phyloP scores from a whole-genome alignment of 2,888 invertebrate species.

The Dryocosmus kuriphilus region DNA sequence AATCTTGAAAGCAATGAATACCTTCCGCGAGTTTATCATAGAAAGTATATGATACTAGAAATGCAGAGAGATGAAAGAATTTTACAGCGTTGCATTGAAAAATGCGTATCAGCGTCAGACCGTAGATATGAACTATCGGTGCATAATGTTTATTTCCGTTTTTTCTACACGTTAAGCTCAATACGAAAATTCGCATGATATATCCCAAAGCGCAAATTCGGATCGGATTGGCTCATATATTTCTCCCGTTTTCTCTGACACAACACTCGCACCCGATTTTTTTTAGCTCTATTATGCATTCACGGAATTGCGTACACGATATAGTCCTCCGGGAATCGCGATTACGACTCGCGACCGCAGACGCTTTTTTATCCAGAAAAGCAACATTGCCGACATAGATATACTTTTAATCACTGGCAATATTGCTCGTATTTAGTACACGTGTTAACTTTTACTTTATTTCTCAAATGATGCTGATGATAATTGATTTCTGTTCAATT shows the following conservation, averaged over 20 bases:
- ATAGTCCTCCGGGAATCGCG: slow-evolving; percentile 38
- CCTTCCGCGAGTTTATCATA: neutral
- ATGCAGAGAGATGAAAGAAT: neutral
- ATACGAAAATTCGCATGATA: slow-evolving; percentile 27
- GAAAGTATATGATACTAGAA: neutral
- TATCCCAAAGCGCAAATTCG: slow-evolving; percentile 37
- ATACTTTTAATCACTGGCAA: slow-evolving; percentile 30
- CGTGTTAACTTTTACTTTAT: neutral
- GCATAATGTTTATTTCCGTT: slow-evolving; percentile 15
- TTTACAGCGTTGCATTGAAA: neutral
- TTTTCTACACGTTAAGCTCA: slow-evolving; percentile 11
- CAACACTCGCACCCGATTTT: slow-evolving; percentile 32
- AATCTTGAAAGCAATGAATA: neutral
- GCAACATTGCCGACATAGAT: slow-evolving; percentile 36
- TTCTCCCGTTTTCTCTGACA: slow-evolving; percentile 20
- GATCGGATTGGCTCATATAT: slow-evolving; percentile 30
- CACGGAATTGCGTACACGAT: slow-evolving; percentile 27
- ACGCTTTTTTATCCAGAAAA: slow-evolving; percentile 38
- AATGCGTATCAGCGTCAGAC: neutral
- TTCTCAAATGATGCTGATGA: slow-evolving; percentile 24
- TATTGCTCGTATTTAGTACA: neutral
- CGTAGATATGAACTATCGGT: slow-evolving; percentile 27
- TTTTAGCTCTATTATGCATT: slow-evolving; percentile 36
- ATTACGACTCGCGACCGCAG: slow-evolving; percentile 30
- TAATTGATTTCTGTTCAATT: slow-evolving; percentile 30